Evolutionary conservation across 2,888 invertebrate species (phyloP).

Genomic region (Megalurothrips usitatus): DNA sequence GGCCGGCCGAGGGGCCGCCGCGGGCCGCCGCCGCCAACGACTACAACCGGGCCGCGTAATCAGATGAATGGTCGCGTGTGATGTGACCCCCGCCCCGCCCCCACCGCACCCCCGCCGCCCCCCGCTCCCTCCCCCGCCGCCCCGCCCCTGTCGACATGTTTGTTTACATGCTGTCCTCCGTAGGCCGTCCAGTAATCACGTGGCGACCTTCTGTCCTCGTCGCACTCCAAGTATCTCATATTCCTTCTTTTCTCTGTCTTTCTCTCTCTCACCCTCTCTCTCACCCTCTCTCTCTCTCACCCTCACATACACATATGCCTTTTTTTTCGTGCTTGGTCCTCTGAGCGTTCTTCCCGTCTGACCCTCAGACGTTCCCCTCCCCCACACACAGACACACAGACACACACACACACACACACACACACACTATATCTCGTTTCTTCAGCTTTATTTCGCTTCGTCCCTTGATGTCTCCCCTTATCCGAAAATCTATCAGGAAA

Average conservation of each 20-base stretch:
- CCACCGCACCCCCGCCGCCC: not conserved
- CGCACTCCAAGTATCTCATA: not conserved
- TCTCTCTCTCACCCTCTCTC: not conserved
- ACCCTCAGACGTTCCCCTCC: not conserved
- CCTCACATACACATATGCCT: not conserved
- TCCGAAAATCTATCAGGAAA: conserved; percentile 20
- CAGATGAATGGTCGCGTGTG: too few relatives aligned
- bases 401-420: not conserved
- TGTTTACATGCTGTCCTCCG: not conserved
- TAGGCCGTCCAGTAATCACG: not conserved
- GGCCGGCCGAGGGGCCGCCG: too few relatives aligned
- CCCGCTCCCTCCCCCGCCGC: not conserved
- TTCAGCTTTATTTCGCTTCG: not conserved
- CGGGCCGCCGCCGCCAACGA: too few relatives aligned
- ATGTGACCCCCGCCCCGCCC: not conserved
- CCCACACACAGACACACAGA: not conserved
- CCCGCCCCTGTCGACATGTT: not conserved
- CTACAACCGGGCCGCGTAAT: too few relatives aligned
- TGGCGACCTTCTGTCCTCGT: not conserved
- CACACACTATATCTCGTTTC: not conserved
- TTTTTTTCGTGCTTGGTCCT: not conserved
- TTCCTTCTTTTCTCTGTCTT: not conserved
- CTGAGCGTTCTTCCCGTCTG: not conserved
- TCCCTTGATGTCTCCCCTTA: conserved; percentile 9
- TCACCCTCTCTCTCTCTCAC: too few relatives aligned